phyloP scores from a whole-genome alignment of 2,888 invertebrate species.

The Lissocephala sabroskyi region DNA sequence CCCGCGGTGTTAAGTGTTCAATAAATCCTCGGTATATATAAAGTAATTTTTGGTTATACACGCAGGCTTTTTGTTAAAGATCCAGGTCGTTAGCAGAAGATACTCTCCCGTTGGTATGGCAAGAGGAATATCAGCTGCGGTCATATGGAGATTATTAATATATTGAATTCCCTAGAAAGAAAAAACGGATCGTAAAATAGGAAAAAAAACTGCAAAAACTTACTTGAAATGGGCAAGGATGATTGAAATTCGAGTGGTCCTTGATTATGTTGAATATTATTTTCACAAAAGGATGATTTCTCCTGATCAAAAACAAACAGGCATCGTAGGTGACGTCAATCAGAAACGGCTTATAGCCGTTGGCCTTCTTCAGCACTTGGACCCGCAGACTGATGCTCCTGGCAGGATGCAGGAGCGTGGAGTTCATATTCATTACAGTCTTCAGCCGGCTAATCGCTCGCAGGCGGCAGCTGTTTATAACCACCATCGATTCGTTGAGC shows the following conservation, averaged over 20 bases:
- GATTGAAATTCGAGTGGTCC: conserved; percentile 32
- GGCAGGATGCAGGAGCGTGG: neutral
- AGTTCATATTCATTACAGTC: conserved; percentile 5
- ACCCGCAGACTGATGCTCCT: neutral
- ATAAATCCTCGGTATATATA: conserved; percentile 8
- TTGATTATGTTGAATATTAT: conserved; percentile 25
- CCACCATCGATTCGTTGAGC: conserved; percentile 13
- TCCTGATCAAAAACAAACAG: conserved; percentile 20
- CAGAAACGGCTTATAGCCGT: conserved; percentile 26
- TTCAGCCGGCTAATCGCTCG: conserved; percentile 15
- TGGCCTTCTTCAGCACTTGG: conserved; percentile 11
- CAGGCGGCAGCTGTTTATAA: conserved; percentile 16
- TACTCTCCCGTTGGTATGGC: conserved; percentile 21
- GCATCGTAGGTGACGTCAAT: conserved; percentile 22
- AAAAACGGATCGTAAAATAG: neutral
- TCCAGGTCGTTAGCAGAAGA: conserved; percentile 12
- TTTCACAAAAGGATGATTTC: conserved; percentile 25
- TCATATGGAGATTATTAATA: conserved; percentile 29
- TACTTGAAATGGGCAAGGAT: conserved; percentile 33
- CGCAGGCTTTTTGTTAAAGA: neutral
- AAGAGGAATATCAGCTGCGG: conserved; percentile 24
- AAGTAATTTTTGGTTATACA: conserved; percentile 14
- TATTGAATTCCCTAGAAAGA: conserved; percentile 21
- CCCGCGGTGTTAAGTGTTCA: too few species aligned
- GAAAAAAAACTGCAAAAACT: too few species aligned